Conservation (phyloP, 2,888 invertebrate species). For the Eupithecia pulchellata region DNA sequence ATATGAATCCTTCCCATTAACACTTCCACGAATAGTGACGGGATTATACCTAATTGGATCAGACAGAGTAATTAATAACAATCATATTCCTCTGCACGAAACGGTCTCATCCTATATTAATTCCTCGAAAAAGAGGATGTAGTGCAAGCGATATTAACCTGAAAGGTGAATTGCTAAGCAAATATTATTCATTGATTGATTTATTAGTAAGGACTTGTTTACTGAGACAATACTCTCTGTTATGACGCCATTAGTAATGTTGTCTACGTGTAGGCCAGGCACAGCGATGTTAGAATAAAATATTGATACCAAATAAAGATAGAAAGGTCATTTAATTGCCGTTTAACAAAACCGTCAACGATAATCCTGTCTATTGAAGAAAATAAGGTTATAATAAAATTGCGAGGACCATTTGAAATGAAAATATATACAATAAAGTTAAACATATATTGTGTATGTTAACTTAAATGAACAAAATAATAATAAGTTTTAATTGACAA, state of each 20-base stretch:
- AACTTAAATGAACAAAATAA: slow-evolving; percentile 16
- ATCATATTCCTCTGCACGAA: slow-evolving; percentile 34
- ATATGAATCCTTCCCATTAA: slow-evolving; percentile 46
- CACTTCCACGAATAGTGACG: slow-evolving; percentile 68
- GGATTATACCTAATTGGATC: slow-evolving; percentile 47
- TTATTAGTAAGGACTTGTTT: slow-evolving; percentile 17
- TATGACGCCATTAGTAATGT: slow-evolving; percentile 21
- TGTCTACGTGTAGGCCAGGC: slow-evolving; percentile 8
- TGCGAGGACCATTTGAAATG: not conserved
- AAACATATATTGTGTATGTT: no score
- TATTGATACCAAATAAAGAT: not conserved
- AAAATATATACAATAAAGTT: not conserved
- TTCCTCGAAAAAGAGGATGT: slow-evolving; percentile 16
- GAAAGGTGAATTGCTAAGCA: slow-evolving; percentile 18
- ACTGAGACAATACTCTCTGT: slow-evolving; percentile 12
- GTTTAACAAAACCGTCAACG: not conserved
- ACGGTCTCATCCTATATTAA: slow-evolving; percentile 19
- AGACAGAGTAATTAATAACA: slow-evolving; percentile 36
- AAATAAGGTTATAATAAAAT: not conserved
- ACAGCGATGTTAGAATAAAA: not conserved
- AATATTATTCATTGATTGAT: slow-evolving; percentile 32
- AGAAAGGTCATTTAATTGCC: not conserved
- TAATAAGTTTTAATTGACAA: slow-evolving; percentile 61
- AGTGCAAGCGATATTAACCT: slow-evolving; percentile 29
- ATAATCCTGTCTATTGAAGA: not conserved